Conservation (phyloP, 1,140 invertebrate genomes). For the Megalopta genalis region DNA sequence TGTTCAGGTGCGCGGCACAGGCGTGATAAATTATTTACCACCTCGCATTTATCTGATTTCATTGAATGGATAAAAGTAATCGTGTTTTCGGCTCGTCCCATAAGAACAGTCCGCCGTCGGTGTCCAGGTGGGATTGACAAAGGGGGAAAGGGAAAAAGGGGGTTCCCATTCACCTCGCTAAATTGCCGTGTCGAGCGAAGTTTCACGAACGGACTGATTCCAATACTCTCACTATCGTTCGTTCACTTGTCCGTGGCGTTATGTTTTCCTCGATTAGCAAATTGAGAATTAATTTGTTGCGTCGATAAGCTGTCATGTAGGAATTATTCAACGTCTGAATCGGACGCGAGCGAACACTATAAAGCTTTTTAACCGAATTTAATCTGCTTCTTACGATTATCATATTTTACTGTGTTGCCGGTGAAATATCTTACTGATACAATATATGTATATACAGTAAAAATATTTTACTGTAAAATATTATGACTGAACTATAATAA, state of each 20-base stretch:
- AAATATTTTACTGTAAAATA: too few relatives aligned
- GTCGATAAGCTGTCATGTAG: slow-evolving; percentile 8
- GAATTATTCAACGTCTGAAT: background rate
- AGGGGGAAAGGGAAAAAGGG: background rate
- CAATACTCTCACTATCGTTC: slow-evolving; percentile 45
- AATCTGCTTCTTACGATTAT: background rate
- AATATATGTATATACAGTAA: too few relatives aligned
- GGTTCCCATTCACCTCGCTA: slow-evolving; percentile 46
- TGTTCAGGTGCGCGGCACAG: slow-evolving; percentile 13
- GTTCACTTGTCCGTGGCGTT: slow-evolving; percentile 9
- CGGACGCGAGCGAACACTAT: background rate
- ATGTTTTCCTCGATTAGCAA: slow-evolving; percentile 24
- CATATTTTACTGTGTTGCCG: background rate
- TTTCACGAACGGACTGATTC: slow-evolving; percentile 40
- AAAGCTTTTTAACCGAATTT: background rate
- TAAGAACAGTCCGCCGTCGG: slow-evolving; percentile 11
- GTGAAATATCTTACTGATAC: too few relatives aligned
- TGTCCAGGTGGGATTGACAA: background rate
- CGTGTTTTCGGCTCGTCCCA: slow-evolving; percentile 25
- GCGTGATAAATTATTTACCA: slow-evolving; percentile 36
- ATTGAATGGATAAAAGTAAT: slow-evolving; percentile 37
- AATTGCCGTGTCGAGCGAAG: slow-evolving; percentile 17
- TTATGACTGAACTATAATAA: too few relatives aligned
- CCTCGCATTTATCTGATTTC: slow-evolving; percentile 37
- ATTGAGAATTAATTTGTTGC: slow-evolving; percentile 33